phyloP scores from a whole-genome alignment of 2,113 vertebrate species.

The Eira barbara region DNA sequence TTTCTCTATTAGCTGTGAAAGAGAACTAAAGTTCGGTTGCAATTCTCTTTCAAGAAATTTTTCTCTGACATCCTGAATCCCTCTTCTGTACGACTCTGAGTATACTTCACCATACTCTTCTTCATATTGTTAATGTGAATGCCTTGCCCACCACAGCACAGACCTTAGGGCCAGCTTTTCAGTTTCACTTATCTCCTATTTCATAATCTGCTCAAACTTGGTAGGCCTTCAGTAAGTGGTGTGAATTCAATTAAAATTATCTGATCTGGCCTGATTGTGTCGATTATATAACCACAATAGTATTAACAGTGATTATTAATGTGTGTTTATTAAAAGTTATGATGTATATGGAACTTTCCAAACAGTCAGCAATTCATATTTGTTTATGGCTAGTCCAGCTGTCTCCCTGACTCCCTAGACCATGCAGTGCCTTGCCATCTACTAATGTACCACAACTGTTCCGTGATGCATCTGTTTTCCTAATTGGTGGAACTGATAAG shows the following conservation, averaged over 20 bases:
- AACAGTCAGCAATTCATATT: conserved; percentile 57
- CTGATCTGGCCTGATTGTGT: conserved; percentile 9
- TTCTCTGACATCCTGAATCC: background rate
- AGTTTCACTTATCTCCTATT: background rate
- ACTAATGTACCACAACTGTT: conserved; percentile 67
- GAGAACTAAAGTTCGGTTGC: background rate
- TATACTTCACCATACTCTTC: background rate
- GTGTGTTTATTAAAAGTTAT: conserved; percentile 66
- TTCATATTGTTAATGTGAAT: background rate
- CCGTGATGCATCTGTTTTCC: conserved; percentile 65
- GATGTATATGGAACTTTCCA: conserved; percentile 49
- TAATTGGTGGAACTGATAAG: conserved; percentile 74
- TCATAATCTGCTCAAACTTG: background rate
- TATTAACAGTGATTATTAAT: conserved; percentile 61
- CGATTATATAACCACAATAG: background rate
- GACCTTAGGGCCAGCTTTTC: background rate
- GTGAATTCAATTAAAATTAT: background rate
- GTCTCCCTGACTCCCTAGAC: conserved; percentile 48
- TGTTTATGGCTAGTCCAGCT: conserved; percentile 61
- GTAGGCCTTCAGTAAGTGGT: background rate
- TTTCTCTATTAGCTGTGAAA: background rate
- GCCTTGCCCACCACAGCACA: background rate
- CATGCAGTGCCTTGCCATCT: conserved; percentile 29
- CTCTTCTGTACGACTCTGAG: background rate
- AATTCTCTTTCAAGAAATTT: background rate